These are phyloP conservation scores for Monoplex corrugatus DNA, from an alignment of 2,888 invertebrate species.

Conservation along the genomic window DNA sequence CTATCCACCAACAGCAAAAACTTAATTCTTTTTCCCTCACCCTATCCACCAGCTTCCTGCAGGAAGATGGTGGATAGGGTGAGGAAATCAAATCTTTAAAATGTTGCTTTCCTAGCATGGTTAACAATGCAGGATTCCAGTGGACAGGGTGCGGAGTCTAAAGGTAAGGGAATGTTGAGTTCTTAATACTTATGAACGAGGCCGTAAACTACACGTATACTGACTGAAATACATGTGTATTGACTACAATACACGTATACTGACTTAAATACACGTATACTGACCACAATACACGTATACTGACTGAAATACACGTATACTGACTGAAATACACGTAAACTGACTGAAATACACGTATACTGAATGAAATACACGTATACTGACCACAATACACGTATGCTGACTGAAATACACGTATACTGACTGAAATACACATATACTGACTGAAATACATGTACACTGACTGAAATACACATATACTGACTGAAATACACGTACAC, in stretches of 20 bases:
- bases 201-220: not conserved
- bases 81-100: no score
- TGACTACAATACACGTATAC: not conserved
- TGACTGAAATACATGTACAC: not conserved
- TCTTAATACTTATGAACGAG: no score
- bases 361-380: conserved; percentile 56
- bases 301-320: not conserved
- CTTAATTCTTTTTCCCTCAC: no score
- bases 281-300: not conserved
- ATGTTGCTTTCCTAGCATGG: no score
- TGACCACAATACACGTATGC: not conserved
- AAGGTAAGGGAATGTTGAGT: no score
- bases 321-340: not conserved
- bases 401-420: not conserved
- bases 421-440: not conserved
- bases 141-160: no score
- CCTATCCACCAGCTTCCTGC: no score
- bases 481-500: not conserved
- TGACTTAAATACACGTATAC: not conserved
- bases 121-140: no score
- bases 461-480: not conserved
- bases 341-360: not conserved
- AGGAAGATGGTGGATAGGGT: no score
- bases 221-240: not conserved
- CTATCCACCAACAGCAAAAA: no score